Percentiles rank a stretch among this genome's conserved stretches.
These are phyloP conservation scores for Dendropsophus ebraccatus DNA, from an alignment of 2,113 vertebrate species.

Conservation along the genomic window DNA sequence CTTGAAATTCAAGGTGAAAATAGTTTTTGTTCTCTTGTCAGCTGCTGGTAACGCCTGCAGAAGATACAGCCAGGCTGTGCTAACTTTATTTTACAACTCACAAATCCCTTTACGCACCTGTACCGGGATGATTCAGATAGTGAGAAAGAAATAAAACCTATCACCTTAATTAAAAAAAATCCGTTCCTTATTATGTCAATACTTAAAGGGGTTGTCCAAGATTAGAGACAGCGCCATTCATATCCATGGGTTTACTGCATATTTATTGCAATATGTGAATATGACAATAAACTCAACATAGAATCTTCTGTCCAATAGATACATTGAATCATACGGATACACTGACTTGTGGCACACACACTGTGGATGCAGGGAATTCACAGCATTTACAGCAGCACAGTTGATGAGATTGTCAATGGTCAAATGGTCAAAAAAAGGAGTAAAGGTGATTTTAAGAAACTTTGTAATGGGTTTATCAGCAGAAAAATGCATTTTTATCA, in stretches of 20 bases:
- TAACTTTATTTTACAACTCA: conserved; percentile 14
- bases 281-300: too few relatives aligned
- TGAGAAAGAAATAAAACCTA: neutral
- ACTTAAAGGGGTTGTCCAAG: neutral
- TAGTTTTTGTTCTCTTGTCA: conserved; percentile 22
- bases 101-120: neutral
- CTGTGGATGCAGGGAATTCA: too few relatives aligned
- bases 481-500: too few relatives aligned
- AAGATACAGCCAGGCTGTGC: neutral
- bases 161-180: neutral
- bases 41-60: neutral
- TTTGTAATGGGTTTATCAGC: too few relatives aligned
- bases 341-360: too few relatives aligned
- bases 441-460: too few relatives aligned
- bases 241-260: neutral
- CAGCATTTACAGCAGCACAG: too few relatives aligned
- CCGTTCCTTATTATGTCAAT: neutral
- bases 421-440: too few relatives aligned
- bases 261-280: too few relatives aligned
- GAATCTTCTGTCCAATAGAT: too few relatives aligned
- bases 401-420: too few relatives aligned
- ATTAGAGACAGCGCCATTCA: neutral
- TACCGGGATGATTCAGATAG: neutral
- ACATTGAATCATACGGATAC: too few relatives aligned
- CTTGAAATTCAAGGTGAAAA: conserved; percentile 35